Evolutionary conservation across 1,140 invertebrate genomes (phyloP).

Genomic region (Solen grandis): DNA sequence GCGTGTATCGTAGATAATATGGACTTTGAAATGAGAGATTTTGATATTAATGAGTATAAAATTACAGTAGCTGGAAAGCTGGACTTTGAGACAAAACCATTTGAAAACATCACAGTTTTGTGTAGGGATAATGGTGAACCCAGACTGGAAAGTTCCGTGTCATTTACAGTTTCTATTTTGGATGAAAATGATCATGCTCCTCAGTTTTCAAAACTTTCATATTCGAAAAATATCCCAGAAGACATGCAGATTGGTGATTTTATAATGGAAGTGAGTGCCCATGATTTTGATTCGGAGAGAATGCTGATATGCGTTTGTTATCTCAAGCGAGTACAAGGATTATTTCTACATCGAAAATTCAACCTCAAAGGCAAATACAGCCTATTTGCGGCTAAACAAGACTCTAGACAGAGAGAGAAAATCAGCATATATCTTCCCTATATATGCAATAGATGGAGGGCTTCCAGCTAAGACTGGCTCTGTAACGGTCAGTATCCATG

Average conservation of each 20-base stretch:
- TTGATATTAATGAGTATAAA: conserved; percentile 68
- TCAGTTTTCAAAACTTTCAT: conserved; percentile 81
- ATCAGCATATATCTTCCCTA: conserved; percentile 36
- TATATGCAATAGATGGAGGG: conserved; percentile 36
- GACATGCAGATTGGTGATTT: conserved; percentile 59
- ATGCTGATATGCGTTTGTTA: conserved; percentile 35
- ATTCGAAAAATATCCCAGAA: conserved; percentile 60
- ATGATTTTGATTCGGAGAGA: conserved; percentile 53
- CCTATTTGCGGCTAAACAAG: conserved; percentile 23
- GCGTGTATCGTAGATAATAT: conserved; percentile 63
- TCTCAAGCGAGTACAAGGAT: conserved; percentile 6
- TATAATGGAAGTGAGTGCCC: conserved; percentile 53
- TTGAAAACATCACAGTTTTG: conserved; percentile 89
- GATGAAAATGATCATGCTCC: conserved; percentile 48
- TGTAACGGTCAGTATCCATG: conserved; percentile 47
- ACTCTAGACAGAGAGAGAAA: conserved; percentile 33
- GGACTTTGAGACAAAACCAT: conserved; percentile 88
- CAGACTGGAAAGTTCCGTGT: conserved; percentile 86
- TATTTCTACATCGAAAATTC: conserved; percentile 50
- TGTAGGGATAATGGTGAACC: conserved; percentile 90
- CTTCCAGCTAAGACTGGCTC: conserved; percentile 21
- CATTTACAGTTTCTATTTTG: conserved; percentile 89
- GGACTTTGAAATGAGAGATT: conserved; percentile 65
- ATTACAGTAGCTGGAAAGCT: conserved; percentile 82
- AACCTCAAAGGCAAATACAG: background rate